Evolutionary conservation across 37 sponge, comb jelly and placozoan species (phyloP), one percentile per base, ranked within the genome.

Genomic region (Oopsacas minuta): DNA sequence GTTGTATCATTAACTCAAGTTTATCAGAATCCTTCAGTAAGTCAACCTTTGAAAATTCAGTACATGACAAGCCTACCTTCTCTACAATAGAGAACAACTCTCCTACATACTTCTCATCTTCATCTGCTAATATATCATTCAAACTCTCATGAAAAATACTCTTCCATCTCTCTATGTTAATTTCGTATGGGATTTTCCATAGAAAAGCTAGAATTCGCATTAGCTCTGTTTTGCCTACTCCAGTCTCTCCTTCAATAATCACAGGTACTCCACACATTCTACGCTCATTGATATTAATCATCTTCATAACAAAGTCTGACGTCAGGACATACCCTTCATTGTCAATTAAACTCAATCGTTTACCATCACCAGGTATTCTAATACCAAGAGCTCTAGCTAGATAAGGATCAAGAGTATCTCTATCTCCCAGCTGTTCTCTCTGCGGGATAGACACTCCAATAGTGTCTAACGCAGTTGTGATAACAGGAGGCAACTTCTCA

Each of bases 211-310:
- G 88, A 86, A 93, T 91, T 84, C 89, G 88, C 36, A 93, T 53
- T 23, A 93, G 87, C 28, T 89, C 91, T 28, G 94, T 91, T 91
- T 93, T 93, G 37, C 94, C 94, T 36, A 93, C 94, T 49, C 94
- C 94, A 49, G 94, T 93, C 85, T 93, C 94, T 53, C 94, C 94
- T 52, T 93, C 91, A 82, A 93, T 93, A 37, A 93, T 91, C 38
- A 91, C 91, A 23, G 94, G 94, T 12, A 93, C 86, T 1, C 94
- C 94, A 92, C 93, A 92, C 86, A 88, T 85, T 75, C 85, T 49
- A 0, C 94, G 86, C 85, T 92, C 93, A 88, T 92, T 88, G 49
- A 92, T 88, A 36, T 88, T 87, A 37, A 94, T 53, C 94, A 94
- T 94, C 86, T 92, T 92, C 36, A 93, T 46, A 82, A 91, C 86